phyloP scores from a whole-genome alignment of 2,888 invertebrate species.

The Oscheius myriophilus region DNA sequence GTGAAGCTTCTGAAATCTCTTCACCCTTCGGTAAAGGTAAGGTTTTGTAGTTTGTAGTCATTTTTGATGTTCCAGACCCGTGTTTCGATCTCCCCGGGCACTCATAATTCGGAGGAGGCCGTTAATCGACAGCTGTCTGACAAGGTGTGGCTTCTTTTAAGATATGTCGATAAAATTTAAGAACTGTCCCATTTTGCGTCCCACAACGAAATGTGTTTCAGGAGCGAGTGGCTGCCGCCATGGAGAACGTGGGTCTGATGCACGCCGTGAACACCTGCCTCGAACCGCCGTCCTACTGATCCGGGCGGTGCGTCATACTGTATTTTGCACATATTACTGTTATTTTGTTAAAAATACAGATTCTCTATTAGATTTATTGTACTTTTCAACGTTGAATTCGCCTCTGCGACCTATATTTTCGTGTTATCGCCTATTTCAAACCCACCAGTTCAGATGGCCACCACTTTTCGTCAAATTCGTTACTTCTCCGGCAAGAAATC shows the following conservation, averaged over 20 bases:
- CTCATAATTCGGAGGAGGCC: conserved; percentile 88
- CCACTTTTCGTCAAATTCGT: neutral
- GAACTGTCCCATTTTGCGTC: neutral
- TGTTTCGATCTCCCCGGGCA: conserved; percentile 80
- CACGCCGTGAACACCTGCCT: conserved; percentile 95
- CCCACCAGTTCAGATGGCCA: conserved; percentile 3
- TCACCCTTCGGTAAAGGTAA: conserved; percentile 75
- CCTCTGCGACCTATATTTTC: neutral
- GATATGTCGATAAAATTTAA: neutral
- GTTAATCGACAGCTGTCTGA: conserved; percentile 96
- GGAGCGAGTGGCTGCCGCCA: conserved; percentile 93
- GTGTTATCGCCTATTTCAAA: neutral
- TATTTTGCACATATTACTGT: no score
- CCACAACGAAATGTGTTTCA: conserved; percentile 71
- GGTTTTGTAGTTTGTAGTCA: neutral
- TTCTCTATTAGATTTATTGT: neutral
- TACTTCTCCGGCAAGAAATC: conserved; percentile 4
- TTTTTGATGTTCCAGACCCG: conserved; percentile 50
- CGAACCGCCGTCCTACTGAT: conserved; percentile 13
- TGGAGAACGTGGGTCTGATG: conserved; percentile 90
- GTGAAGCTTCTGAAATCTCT: conserved; percentile 88
- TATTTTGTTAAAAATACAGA: no score
- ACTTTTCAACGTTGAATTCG: no score
- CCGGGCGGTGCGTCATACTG: no score
- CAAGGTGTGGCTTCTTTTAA: conserved; percentile 72